phyloP scores from a whole-genome alignment of 2,113 vertebrate species.

The Ivindomyrus marchei region DNA sequence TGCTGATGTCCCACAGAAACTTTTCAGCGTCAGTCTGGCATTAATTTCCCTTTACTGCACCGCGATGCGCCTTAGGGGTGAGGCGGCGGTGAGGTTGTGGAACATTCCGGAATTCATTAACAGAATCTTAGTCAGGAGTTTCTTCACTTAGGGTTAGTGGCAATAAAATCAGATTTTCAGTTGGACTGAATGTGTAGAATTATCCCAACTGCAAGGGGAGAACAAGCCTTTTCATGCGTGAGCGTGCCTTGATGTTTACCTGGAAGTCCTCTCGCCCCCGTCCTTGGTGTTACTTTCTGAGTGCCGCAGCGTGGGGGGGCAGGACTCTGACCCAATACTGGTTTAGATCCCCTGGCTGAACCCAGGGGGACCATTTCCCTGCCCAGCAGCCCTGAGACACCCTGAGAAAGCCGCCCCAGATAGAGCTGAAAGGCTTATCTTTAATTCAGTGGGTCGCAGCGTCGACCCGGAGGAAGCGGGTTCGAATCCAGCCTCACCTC shows the following conservation, averaged over 20 bases:
- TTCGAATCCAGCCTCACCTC: background rate
- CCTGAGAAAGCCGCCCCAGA: background rate
- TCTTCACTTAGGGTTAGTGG: background rate
- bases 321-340: slow-evolving; percentile 22
- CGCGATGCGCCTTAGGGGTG: background rate
- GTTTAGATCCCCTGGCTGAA: slow-evolving; percentile 38
- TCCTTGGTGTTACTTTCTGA: background rate
- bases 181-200: background rate
- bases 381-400: background rate
- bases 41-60: background rate
- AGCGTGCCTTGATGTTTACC: background rate
- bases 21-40: background rate
- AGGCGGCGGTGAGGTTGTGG: background rate
- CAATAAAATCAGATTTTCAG: background rate
- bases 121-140: background rate
- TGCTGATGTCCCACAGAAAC: slow-evolving; percentile 5
- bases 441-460: background rate
- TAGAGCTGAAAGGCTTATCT: background rate
- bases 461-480: background rate
- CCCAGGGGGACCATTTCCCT: slow-evolving; percentile 23
- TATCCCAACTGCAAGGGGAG: background rate
- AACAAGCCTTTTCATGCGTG: background rate
- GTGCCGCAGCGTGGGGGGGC: slow-evolving; percentile 35
- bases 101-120: background rate
- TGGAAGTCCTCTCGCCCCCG: background rate